Percentiles rank a stretch among this genome's conserved stretches.
These are phyloP conservation scores for Pangasius macronema DNA, from an alignment of 2,797 vertebrate species.

Conservation along the genomic window DNA sequence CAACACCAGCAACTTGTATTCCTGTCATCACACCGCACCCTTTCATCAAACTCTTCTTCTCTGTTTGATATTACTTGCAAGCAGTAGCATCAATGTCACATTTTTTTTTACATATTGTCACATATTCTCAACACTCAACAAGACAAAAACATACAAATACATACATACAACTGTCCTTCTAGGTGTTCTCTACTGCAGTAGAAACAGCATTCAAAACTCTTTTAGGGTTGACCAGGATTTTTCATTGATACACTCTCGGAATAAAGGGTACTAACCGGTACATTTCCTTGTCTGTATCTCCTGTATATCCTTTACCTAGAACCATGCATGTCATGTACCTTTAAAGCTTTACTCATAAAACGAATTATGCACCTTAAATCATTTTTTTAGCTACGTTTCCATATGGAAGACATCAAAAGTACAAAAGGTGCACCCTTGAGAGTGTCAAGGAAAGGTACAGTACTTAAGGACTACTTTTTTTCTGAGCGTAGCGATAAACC, in stretches of 20 bases:
- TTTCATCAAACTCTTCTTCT: background rate
- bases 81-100: background rate
- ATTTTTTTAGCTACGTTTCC: background rate
- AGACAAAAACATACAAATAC: background rate
- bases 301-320: background rate
- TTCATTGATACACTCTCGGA: background rate
- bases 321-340: too few relatives aligned
- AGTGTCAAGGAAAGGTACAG: background rate
- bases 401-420: background rate
- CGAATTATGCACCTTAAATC: background rate
- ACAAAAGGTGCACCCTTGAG: background rate
- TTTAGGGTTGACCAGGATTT: too few relatives aligned
- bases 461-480: background rate
- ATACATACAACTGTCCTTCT: background rate
- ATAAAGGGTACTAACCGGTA: background rate
- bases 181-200: background rate
- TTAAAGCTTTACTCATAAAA: background rate
- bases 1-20: background rate
- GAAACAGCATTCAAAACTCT: background rate
- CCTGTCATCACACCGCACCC: background rate
- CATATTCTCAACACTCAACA: background rate
- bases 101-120: background rate
- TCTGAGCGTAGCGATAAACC: background rate
- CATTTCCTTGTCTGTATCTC: background rate
- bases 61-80: background rate